Evolutionary conservation across 1,140 invertebrate genomes (phyloP), one percentile per base, ranked within the genome.

Genomic region (Caenorhabditis elegans): DNA sequence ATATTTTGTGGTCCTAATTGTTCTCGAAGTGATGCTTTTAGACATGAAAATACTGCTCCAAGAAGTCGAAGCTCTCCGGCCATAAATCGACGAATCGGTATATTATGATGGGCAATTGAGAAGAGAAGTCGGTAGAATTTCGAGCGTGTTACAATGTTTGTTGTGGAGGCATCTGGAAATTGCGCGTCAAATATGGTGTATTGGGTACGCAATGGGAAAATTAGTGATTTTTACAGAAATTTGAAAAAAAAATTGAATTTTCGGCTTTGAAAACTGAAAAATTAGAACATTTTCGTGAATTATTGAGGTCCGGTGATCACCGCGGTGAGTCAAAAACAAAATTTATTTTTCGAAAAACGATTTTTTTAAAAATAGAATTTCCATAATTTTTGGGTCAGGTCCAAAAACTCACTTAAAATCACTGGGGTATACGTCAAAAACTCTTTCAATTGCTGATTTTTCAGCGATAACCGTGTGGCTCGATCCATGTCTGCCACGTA

Each of bases 1-100:
- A 84, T 49, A 60, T 84, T 84, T 47, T 84, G 83, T 22, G 83
- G 83, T 43, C 83, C 83, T 5, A 84, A 22, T 34, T 84, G 24
- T 17, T 84, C 83, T 55, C 36, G 17, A 17, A 84, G 26, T 22
- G 83, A 84, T n/a, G 28, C 46, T 55, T 83, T 83, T 10, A 84
- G 31, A 65, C 76, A 84, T 28, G 36, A 34, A 48, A 84, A 84
- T 3, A 80, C 81, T 17, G 83, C 47, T 3, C 46, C 49, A 31
- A 76, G 60, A 78, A 84, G 39, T 5, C 48, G 22, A 1, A 84
- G 19, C 15, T 84, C 83, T 13, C 49, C 47, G 34, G 76, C 81
- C 53, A 84, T 79, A 19, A 79, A 79, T 4, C 78, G 26, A 0
- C 83, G 82, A 15, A 84, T 31, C 0, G 51, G 34, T 13, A 80